These are phyloP conservation scores for Drosophila leonis DNA, from an alignment of 2,888 invertebrate genomes.

Conservation along the genomic window DNA sequence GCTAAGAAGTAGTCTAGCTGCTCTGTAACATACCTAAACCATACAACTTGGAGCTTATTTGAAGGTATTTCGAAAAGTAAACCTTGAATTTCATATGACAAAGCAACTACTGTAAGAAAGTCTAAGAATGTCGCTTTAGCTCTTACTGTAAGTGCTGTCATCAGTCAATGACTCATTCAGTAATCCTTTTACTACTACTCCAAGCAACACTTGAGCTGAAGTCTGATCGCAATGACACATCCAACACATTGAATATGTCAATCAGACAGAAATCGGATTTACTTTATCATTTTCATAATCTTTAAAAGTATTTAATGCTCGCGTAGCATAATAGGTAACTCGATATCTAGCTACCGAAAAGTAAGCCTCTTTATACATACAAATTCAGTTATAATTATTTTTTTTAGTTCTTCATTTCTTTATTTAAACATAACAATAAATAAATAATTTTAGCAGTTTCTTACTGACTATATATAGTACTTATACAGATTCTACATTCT, in stretches of 20 bases:
- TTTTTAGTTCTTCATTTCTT: background rate
- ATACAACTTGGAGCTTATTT: background rate
- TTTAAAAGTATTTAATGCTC: background rate
- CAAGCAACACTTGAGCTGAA: background rate
- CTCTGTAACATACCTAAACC: no score
- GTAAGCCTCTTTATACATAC: accelerated
- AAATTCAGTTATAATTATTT: background rate
- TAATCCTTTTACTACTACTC: background rate
- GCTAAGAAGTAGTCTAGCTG: background rate
- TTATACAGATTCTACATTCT: background rate
- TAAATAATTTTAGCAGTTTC: conserved; percentile 39
- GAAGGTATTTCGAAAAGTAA: background rate
- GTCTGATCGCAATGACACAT: background rate
- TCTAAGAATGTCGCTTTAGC: background rate
- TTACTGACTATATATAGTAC: background rate
- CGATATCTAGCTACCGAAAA: background rate
- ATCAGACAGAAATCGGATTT: background rate
- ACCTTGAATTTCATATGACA: background rate
- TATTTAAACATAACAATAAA: conserved; percentile 39
- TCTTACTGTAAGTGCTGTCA: background rate
- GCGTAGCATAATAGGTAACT: background rate
- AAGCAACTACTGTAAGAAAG: background rate
- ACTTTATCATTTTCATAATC: background rate
- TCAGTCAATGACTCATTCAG: background rate
- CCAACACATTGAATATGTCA: background rate